Percentiles rank a stretch among this genome's conserved stretches.
Evolutionary conservation across 2,797 vertebrate genomes (phyloP).

Genomic region (Smutsia temminckii): DNA sequence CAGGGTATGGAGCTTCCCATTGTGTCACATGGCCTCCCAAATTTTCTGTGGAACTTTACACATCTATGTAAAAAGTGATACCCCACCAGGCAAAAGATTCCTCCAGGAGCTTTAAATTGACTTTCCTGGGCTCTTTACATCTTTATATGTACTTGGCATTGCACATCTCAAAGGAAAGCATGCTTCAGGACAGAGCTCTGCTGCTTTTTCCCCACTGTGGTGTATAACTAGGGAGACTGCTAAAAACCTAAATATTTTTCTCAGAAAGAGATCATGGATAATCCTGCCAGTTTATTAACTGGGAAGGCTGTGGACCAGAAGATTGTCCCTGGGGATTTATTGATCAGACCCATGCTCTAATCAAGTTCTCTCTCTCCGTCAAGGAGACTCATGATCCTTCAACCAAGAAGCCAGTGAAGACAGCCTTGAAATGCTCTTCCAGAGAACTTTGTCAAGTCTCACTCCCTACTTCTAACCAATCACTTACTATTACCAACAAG

Average conservation of each 20-base stretch:
- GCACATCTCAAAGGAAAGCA: constrained; percentile 10
- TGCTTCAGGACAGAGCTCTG: background rate
- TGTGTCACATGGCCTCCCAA: background rate
- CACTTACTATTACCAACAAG: background rate
- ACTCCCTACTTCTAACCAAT: background rate
- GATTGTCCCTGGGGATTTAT: background rate
- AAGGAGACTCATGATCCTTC: background rate
- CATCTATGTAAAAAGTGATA: background rate
- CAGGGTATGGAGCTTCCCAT: background rate
- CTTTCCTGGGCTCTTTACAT: background rate
- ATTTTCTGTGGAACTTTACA: constrained; percentile 13
- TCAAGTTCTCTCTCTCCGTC: background rate
- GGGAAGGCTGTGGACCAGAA: background rate
- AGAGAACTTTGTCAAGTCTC: background rate
- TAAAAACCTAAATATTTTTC: background rate
- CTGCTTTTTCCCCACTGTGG: background rate
- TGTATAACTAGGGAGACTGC: background rate
- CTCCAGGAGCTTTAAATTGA: background rate
- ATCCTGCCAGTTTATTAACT: constrained; percentile 19
- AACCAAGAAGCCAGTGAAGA: background rate
- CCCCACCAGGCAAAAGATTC: background rate
- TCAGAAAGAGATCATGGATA: background rate
- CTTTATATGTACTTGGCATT: background rate
- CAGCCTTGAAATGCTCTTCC: constrained; percentile 4
- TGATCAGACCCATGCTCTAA: background rate